Conservation (phyloP, 2,888 invertebrate genomes). For the Melolontha melolontha region DNA sequence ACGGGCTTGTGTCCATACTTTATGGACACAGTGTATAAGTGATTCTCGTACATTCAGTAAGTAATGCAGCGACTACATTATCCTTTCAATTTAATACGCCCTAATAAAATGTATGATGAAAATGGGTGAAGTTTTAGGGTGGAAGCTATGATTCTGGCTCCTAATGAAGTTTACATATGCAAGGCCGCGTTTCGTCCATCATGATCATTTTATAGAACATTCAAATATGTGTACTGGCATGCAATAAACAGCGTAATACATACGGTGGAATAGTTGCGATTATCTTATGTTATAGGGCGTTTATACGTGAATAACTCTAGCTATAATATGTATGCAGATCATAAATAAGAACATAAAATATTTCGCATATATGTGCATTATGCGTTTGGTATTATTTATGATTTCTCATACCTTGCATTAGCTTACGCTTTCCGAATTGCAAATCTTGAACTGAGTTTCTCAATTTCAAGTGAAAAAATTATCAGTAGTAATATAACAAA, state of each 20-base stretch:
- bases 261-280: constrained; percentile 27
- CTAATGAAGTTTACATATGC: constrained; percentile 57
- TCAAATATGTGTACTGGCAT: constrained; percentile 52
- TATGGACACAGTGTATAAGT: no score
- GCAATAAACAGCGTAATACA: constrained; percentile 51
- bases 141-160: constrained; percentile 17
- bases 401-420: no score
- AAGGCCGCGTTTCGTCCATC: constrained; percentile 53
- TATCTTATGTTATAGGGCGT: background rate
- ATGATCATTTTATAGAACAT: constrained; percentile 50
- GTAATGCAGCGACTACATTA: no score
- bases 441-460: no score
- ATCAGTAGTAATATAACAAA: no score
- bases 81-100: constrained; percentile 10
- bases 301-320: no score
- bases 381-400: no score
- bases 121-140: constrained; percentile 8
- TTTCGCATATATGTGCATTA: no score
- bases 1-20: no score
- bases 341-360: background rate
- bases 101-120: constrained; percentile 20
- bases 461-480: no score
- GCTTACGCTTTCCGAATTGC: no score
- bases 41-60: no score
- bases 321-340: constrained; percentile 7